These are phyloP conservation scores for Balanococcus diminutus DNA, from an alignment of 2,888 invertebrate genomes.

Conservation along the genomic window DNA sequence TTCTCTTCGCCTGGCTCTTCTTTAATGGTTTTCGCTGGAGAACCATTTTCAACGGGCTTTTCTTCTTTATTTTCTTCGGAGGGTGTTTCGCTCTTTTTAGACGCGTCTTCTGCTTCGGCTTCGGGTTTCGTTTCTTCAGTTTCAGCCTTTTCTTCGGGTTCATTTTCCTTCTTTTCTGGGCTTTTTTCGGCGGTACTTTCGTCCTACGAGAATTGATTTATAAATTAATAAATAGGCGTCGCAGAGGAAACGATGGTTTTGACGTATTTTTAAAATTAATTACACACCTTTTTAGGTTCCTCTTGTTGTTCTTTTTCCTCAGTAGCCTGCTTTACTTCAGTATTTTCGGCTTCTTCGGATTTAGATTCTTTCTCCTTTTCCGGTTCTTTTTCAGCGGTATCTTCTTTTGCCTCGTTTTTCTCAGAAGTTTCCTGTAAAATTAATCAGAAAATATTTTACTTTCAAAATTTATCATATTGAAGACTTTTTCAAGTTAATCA, in stretches of 20 bases:
- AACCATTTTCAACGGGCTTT: background rate
- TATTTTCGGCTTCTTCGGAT: conserved; percentile 57
- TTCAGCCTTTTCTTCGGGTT: conserved; percentile 53
- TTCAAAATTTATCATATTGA: background rate
- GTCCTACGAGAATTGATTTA: background rate
- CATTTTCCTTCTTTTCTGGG: conserved; percentile 55
- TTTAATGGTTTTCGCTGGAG: conserved; percentile 10
- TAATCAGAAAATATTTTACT: background rate
- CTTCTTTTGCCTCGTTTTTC: conserved; percentile 53
- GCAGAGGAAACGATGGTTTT: background rate
- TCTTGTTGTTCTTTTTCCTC: conserved; percentile 60
- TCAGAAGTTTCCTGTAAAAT: background rate
- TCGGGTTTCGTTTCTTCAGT: conserved; percentile 42
- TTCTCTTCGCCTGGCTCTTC: conserved; percentile 45
- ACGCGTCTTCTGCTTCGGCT: conserved; percentile 58
- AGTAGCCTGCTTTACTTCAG: conserved; percentile 56
- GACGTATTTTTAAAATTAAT: background rate
- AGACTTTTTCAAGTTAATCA: background rate
- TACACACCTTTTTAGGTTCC: conserved; percentile 55
- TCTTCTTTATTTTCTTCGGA: conserved; percentile 58
- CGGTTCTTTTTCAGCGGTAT: conserved; percentile 28
- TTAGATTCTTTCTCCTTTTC: conserved; percentile 55
- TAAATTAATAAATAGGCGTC: background rate
- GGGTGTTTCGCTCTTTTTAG: conserved; percentile 59
- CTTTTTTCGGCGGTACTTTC: conserved; percentile 32